phyloP scores from a whole-genome alignment of 2,888 invertebrate genomes.

The Emmelina monodactyla region DNA sequence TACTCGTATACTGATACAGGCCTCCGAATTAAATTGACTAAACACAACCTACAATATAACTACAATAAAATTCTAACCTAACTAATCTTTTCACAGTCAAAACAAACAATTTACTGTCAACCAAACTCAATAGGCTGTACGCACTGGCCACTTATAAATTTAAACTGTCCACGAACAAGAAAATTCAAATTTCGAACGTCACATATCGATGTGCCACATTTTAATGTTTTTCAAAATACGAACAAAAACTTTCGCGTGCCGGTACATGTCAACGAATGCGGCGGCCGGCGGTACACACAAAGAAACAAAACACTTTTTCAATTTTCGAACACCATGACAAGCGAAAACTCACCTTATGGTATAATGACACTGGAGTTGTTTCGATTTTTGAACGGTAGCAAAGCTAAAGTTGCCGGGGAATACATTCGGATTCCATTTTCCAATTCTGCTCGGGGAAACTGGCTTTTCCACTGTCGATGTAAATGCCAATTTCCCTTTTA shows the following conservation, averaged over 20 bases:
- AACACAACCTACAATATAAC: slow-evolving; percentile 1
- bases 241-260: slow-evolving; percentile 62
- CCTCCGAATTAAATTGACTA: slow-evolving; percentile 11
- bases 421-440: slow-evolving; percentile 50
- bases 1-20: slow-evolving; percentile 18
- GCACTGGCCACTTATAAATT: slow-evolving; percentile 17
- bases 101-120: slow-evolving; percentile 11
- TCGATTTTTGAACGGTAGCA: background rate
- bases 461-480: slow-evolving; percentile 57
- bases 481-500: slow-evolving; percentile 62
- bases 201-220: slow-evolving; percentile 26
- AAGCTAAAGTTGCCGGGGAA: slow-evolving; percentile 6
- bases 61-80: too few species aligned
- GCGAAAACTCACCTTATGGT: slow-evolving; percentile 9
- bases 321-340: slow-evolving; percentile 1
- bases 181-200: slow-evolving; percentile 21
- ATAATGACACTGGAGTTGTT: background rate
- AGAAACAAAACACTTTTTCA: slow-evolving; percentile 6
- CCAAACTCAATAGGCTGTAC: background rate
- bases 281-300: slow-evolving; percentile 12
- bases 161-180: slow-evolving; percentile 18
- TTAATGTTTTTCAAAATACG: slow-evolving; percentile 33
- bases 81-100: too few species aligned
- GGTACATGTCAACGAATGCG: slow-evolving; percentile 57
- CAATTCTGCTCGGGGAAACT: slow-evolving; percentile 58